Conservation (phyloP, 2,888 invertebrate genomes). For the Geotrupes spiniger region DNA sequence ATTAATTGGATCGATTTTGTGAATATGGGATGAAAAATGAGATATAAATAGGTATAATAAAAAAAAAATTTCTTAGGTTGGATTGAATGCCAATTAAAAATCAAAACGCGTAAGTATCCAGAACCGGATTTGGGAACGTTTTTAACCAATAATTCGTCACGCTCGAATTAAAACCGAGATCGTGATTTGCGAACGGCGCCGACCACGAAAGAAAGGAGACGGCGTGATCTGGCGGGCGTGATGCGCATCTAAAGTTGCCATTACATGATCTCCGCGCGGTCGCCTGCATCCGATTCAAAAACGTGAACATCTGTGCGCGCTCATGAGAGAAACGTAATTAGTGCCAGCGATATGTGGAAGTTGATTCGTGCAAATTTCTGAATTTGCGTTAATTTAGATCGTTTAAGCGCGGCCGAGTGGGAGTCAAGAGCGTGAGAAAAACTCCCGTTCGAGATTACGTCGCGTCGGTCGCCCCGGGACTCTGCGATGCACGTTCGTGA, state of each 20-base stretch:
- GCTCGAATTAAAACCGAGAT: background rate
- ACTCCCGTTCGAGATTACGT: constrained; percentile 3
- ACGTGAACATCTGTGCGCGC: constrained; percentile 4
- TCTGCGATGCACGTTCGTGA: background rate
- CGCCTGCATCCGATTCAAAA: constrained; percentile 3
- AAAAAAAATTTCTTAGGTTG: too few relatives aligned
- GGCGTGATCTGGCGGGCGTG: constrained; percentile 22
- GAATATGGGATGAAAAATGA: too few relatives aligned
- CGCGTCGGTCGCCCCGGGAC: background rate
- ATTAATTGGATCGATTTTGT: too few relatives aligned
- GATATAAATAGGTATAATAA: too few relatives aligned
- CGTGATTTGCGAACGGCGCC: background rate
- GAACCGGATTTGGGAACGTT: background rate
- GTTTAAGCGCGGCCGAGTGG: constrained; percentile 27
- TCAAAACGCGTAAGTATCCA: too few relatives aligned
- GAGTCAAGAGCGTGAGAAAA: constrained; percentile 36
- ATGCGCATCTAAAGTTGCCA: constrained; percentile 18
- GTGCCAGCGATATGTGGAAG: constrained; percentile 19
- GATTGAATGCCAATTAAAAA: too few relatives aligned
- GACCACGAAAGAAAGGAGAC: constrained; percentile 18
- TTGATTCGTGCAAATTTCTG: constrained; percentile 31
- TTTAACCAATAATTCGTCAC: background rate
- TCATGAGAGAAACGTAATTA: constrained; percentile 13
- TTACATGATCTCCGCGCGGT: too few relatives aligned
- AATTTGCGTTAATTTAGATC: constrained; percentile 34